phyloP scores from a whole-genome alignment of 2,113 vertebrate species.

The Neotoma lepida region DNA sequence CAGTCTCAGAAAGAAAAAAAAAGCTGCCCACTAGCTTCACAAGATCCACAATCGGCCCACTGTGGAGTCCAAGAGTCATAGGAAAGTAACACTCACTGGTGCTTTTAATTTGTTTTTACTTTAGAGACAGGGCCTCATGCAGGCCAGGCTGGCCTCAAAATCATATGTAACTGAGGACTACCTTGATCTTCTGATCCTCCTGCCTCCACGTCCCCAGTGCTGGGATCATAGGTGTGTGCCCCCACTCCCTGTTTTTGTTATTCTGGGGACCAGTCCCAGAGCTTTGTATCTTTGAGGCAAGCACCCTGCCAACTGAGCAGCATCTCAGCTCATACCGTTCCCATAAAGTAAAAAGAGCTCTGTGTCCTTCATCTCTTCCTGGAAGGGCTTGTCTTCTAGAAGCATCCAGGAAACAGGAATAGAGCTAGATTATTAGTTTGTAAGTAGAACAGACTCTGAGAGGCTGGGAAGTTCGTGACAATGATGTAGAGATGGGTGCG shows the following conservation, averaged over 20 bases:
- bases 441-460: background rate
- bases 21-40: background rate
- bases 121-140: background rate
- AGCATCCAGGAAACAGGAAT: background rate
- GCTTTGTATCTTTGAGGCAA: background rate
- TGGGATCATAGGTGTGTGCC: background rate
- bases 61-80: too few relatives aligned
- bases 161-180: background rate
- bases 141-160: background rate
- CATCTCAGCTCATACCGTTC: background rate
- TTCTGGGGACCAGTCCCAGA: background rate
- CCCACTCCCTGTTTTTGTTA: background rate
- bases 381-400: constrained; percentile 4
- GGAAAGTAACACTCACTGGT: background rate
- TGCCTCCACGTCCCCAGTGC: background rate
- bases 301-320: background rate
- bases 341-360: background rate
- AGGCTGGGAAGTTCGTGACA: background rate
- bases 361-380: background rate
- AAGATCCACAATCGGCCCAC: background rate
- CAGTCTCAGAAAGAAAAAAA: background rate
- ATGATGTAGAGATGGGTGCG: background rate
- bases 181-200: background rate
- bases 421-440: background rate
- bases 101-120: background rate